A percentile compares a stretch with the other conserved stretches of the same genome.
phyloP scores from a whole-genome alignment of 2,797 vertebrate species.

The Trachops cirrhosus region DNA sequence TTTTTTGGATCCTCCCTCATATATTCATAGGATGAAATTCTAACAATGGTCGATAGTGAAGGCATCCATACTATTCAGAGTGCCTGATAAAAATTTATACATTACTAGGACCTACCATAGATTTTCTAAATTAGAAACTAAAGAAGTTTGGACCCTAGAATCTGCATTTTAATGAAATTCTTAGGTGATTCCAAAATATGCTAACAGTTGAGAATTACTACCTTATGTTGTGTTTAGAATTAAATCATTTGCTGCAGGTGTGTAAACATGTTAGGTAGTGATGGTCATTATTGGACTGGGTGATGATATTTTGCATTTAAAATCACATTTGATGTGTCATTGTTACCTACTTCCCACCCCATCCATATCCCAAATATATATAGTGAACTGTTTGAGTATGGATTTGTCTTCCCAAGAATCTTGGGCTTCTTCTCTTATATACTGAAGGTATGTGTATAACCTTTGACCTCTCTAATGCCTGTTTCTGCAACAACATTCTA shows the following conservation, averaged over 20 bases:
- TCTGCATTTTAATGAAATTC: constrained; percentile 27
- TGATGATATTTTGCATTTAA: constrained; percentile 16
- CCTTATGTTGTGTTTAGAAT: constrained; percentile 1
- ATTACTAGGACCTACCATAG: neutral
- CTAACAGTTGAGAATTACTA: neutral
- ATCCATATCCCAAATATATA: neutral
- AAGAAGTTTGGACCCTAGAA: neutral
- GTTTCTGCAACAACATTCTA: neutral
- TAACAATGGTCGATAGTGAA: neutral
- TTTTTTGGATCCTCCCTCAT: neutral
- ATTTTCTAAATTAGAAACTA: neutral
- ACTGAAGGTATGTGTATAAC: neutral
- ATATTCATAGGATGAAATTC: neutral
- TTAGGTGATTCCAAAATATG: constrained; percentile 31
- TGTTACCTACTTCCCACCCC: neutral
- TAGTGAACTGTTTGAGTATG: neutral
- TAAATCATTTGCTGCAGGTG: neutral
- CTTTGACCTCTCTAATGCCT: neutral
- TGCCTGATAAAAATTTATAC: constrained; percentile 11
- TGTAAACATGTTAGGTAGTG: neutral
- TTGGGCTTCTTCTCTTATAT: neutral
- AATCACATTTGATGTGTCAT: neutral
- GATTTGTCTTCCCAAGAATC: neutral
- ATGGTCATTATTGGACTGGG: neutral
- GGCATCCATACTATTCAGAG: neutral